Evolutionary conservation across 64 coral and sea anemone genomes (phyloP).

Genomic region (Catalaphyllia jardinei): DNA sequence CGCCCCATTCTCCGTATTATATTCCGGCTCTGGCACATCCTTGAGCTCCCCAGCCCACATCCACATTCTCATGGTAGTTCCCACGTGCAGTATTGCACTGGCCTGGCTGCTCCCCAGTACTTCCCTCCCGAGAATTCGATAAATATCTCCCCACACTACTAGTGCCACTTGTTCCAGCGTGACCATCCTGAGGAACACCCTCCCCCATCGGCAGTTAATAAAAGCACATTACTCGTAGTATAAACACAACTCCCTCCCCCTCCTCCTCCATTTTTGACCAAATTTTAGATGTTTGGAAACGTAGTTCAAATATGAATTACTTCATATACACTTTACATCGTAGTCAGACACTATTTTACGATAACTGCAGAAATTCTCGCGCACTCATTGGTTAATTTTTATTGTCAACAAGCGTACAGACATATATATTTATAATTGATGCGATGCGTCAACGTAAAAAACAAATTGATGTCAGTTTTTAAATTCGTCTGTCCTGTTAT

Average conservation of each 20-base stretch:
- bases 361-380: too few relatives aligned
- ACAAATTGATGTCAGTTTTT: too few relatives aligned
- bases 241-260: slow-evolving; percentile 42
- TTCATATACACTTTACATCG: too few relatives aligned
- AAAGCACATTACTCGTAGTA: not conserved
- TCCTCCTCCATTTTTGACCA: not conserved
- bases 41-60: slow-evolving; percentile 19
- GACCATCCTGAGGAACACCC: slow-evolving; percentile 27
- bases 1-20: not conserved
- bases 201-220: slow-evolving; percentile 38
- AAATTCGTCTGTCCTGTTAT: too few relatives aligned
- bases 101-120: slow-evolving; percentile 27
- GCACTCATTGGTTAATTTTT: too few relatives aligned
- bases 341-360: too few relatives aligned
- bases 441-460: too few relatives aligned
- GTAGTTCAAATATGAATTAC: too few relatives aligned
- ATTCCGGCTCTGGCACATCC: not conserved
- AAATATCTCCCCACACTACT: slow-evolving; percentile 21
- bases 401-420: too few relatives aligned
- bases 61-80: slow-evolving; percentile 38
- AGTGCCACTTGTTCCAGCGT: slow-evolving; percentile 17
- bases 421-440: too few relatives aligned
- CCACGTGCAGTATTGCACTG: slow-evolving; percentile 21
- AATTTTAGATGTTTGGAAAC: too few relatives aligned
- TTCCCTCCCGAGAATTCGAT: not conserved